These are phyloP conservation scores for Eudasyphora cyanicolor DNA, from an alignment of 2,888 invertebrate species.

Conservation along the genomic window DNA sequence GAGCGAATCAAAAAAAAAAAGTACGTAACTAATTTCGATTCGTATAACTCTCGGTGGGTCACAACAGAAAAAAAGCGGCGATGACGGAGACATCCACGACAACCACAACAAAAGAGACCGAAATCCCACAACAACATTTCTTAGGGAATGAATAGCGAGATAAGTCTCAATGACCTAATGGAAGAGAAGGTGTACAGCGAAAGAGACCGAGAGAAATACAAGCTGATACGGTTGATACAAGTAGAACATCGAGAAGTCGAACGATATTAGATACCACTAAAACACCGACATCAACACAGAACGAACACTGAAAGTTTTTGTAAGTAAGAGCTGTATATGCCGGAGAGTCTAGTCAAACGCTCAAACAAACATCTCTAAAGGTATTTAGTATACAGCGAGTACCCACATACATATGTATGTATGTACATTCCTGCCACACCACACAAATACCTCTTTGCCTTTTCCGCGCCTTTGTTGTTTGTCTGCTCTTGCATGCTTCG, in stretches of 20 bases:
- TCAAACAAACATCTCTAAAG: not conserved
- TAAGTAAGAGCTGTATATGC: too few species aligned
- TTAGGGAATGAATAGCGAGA: slow-evolving; percentile 35
- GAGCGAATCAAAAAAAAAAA: slow-evolving; percentile 3
- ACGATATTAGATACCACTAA: slow-evolving; percentile 12
- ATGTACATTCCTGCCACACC: not conserved
- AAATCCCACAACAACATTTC: slow-evolving; percentile 28
- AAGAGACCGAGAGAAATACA: too few species aligned
- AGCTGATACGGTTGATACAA: not conserved
- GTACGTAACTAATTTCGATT: not conserved
- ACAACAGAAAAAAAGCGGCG: not conserved
- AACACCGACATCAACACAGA: not conserved
- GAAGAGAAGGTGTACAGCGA: too few species aligned
- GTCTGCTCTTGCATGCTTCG: not conserved
- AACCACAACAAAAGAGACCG: not conserved
- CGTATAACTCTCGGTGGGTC: not conserved
- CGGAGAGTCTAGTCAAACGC: too few species aligned
- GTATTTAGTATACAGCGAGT: not conserved
- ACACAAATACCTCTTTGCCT: not conserved
- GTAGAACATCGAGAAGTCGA: too few species aligned
- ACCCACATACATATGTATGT: not conserved
- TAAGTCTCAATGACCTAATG: slow-evolving; percentile 19
- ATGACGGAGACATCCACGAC: not conserved
- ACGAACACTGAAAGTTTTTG: too few species aligned
- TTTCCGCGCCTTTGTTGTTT: not conserved